phyloP scores from a whole-genome alignment of 2,113 vertebrate species.

The Nyctereutes procyonoides region DNA sequence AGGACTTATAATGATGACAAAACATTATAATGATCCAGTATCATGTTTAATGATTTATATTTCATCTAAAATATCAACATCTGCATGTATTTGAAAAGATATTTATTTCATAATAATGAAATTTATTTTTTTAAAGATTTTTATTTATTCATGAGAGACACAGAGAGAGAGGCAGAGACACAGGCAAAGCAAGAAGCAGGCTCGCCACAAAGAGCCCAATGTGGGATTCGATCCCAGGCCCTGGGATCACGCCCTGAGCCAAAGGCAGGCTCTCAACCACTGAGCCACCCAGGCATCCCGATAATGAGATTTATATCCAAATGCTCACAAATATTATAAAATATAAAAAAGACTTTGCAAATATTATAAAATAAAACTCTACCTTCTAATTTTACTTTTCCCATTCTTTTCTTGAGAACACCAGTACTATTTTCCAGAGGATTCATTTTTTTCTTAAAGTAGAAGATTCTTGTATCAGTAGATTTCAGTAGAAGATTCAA shows the following conservation, averaged over 20 bases:
- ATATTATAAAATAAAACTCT: not conserved
- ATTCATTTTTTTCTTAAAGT: conserved; percentile 33
- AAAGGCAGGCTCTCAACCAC: no score
- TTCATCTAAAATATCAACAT: conserved; percentile 16
- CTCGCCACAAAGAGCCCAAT: no score
- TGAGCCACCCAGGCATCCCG: no score
- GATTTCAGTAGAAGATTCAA: not conserved
- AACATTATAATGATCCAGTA: not conserved
- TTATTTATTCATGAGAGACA: no score
- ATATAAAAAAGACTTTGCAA: not conserved
- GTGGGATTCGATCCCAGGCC: no score
- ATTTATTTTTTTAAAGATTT: not conserved
- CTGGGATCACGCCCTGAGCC: no score
- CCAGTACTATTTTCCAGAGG: not conserved
- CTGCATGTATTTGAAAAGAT: not conserved
- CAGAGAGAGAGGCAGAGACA: no score
- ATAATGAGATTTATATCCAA: not conserved
- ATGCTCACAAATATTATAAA: not conserved
- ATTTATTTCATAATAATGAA: not conserved
- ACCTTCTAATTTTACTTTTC: not conserved
- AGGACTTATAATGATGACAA: conserved; percentile 3
- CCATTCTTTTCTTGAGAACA: not conserved
- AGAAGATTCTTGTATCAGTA: not conserved
- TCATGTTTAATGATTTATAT: conserved; percentile 24
- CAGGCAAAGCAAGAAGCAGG: no score